Evolutionary conservation across 35 echinoderm and acorn worm genomes (phyloP).

Genomic region (Hemicentrotus pulcherrimus): DNA sequence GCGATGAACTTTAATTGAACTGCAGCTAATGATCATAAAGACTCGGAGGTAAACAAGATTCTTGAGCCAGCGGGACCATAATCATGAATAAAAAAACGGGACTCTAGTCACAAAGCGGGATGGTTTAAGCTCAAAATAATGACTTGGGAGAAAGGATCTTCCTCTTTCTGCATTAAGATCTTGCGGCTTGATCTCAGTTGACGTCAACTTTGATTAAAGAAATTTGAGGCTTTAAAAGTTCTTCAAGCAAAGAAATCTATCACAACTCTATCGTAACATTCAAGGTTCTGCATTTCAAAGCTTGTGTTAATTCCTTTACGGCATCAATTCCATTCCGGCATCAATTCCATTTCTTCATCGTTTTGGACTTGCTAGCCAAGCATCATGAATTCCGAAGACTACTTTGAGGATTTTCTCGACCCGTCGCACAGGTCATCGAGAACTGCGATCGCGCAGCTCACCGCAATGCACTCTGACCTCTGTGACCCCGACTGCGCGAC

Average conservation of each 20-base stretch:
- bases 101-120: too few relatives aligned
- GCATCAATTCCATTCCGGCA: background rate
- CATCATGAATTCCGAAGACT: constrained; percentile 19
- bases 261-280: too few relatives aligned
- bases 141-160: too few relatives aligned
- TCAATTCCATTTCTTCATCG: background rate
- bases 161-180: too few relatives aligned
- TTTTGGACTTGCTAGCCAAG: background rate
- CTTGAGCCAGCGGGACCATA: too few relatives aligned
- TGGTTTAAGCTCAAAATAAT: too few relatives aligned
- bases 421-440: constrained; percentile 40
- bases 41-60: background rate
- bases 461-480: constrained; percentile 32
- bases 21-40: background rate
- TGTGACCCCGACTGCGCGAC: constrained; percentile 27
- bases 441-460: constrained; percentile 7
- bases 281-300: too few relatives aligned
- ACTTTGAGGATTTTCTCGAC: constrained; percentile 33
- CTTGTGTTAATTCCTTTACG: background rate
- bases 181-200: too few relatives aligned
- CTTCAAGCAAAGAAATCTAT: too few relatives aligned
- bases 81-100: too few relatives aligned
- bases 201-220: too few relatives aligned
- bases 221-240: too few relatives aligned
- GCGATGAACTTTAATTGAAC: background rate